phyloP scores from a whole-genome alignment of 1,140 invertebrate genomes.

The Scaptomyza graminum region DNA sequence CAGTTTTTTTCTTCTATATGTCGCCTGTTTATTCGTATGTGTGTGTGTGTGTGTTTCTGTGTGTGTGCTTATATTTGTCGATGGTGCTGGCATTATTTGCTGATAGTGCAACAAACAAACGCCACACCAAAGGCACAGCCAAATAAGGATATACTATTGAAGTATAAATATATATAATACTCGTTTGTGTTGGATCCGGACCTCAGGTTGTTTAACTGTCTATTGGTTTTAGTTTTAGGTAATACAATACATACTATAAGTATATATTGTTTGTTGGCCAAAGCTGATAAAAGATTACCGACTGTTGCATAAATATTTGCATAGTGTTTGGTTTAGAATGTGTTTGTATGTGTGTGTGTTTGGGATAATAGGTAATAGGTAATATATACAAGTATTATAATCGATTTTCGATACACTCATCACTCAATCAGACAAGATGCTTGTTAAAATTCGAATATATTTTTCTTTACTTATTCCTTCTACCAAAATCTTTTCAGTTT shows the following conservation, averaged over 20 bases:
- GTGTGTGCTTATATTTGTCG: slow-evolving; percentile 23
- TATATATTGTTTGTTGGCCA: slow-evolving; percentile 2
- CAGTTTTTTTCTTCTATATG: slow-evolving; percentile 6
- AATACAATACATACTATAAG: neutral
- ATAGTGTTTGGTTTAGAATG: slow-evolving; percentile 20
- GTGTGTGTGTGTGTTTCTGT: slow-evolving; percentile 3
- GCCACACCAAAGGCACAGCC: slow-evolving; percentile 25
- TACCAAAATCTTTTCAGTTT: no score
- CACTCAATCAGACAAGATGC: no score
- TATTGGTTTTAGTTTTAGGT: slow-evolving; percentile 41
- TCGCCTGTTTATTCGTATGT: slow-evolving; percentile 1
- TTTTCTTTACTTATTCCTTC: no score
- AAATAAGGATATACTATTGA: slow-evolving; percentile 23
- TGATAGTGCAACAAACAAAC: slow-evolving; percentile 50
- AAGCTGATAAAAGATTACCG: slow-evolving; percentile 36
- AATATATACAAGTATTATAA: no score
- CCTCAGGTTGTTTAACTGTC: slow-evolving; percentile 29
- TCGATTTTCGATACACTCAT: no score
- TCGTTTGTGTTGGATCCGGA: slow-evolving; percentile 19
- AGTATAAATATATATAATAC: slow-evolving; percentile 14
- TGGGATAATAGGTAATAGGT: no score
- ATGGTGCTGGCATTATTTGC: slow-evolving; percentile 47
- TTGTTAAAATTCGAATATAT: no score
- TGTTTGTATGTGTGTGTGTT: neutral
- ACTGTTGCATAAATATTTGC: slow-evolving; percentile 39